phyloP scores from a whole-genome alignment of 2,113 vertebrate genomes.

The Artemisiospiza belli region DNA sequence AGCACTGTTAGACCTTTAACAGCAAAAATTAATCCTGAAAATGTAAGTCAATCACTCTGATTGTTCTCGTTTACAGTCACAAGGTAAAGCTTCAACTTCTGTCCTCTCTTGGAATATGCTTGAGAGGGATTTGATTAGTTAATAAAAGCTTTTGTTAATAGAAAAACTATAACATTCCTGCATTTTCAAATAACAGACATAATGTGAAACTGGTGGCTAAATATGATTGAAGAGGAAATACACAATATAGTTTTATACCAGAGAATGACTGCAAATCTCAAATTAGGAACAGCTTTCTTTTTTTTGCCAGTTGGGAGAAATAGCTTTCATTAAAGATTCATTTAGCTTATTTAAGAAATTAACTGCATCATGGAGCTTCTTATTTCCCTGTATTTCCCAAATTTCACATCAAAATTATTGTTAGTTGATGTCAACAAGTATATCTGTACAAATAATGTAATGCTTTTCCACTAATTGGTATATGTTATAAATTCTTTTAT shows the following conservation, averaged over 20 bases:
- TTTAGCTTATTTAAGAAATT: neutral
- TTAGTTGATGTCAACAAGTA: neutral
- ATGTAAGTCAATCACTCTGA: neutral
- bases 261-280: neutral
- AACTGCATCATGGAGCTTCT: neutral
- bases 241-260: neutral
- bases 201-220: neutral
- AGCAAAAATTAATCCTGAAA: neutral
- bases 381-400: neutral
- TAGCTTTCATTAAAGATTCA: neutral
- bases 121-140: neutral
- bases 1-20: neutral
- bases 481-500: neutral
- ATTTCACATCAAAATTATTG: neutral
- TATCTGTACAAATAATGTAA: neutral
- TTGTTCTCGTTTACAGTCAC: neutral
- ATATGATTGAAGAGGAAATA: neutral
- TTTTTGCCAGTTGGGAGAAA: neutral
- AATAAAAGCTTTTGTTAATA: neutral
- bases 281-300: neutral
- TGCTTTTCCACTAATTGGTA: neutral
- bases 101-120: neutral
- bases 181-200: neutral
- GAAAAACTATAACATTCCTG: neutral
- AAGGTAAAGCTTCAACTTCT: neutral